Evolutionary conservation across 2,113 vertebrate species (phyloP), one percentile per base, ranked within the genome.

Genomic region (Pavo muticus): DNA sequence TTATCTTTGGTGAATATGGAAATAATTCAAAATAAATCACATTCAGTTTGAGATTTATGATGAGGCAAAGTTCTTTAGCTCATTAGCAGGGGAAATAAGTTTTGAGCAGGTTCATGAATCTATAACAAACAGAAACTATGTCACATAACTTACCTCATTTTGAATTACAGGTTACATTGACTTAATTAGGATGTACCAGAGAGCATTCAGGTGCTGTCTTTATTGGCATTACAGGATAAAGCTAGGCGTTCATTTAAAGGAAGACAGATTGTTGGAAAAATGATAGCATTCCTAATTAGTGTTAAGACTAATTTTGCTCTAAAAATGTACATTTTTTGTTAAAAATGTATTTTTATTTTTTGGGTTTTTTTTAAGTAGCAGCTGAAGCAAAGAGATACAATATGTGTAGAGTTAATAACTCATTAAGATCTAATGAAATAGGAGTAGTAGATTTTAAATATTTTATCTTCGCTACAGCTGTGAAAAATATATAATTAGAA

Each of bases 71-170:
- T 91, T 95, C 69, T 90, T 96, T 97, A 97, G 71, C 54, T 87
- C 57, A 93, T 93, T 68, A 93, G 27, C 44, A 97, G 83, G 85
- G 89, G 82, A 95, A 82, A 50, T 87, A 95, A 95, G 37, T 96
- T 97, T 91, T 92, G 67, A 93, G 86, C 82, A 39, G n/a, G 59
- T 95, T 96, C 92, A 87, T 86, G 81, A 92, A 61, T 95, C 80
- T 92, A 27, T 93, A 94, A 42, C 47, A 96, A 97, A 84, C 24
- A 71, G 48, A 95, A 97, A 77, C 47, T 50, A 21, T 65, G 39
- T 40, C 73, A 96, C 61, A 48, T 96, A 93, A 95, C 97, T 97
- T 97, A 88, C 80, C 54, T 94, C 91, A 68, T 86, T 93, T 82
- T 72, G 73, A 94, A 92, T 94, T 94, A 94, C 78, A 93, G 91